Conservation (phyloP, 1,140 invertebrate genomes). For the Nylanderia fulva region DNA sequence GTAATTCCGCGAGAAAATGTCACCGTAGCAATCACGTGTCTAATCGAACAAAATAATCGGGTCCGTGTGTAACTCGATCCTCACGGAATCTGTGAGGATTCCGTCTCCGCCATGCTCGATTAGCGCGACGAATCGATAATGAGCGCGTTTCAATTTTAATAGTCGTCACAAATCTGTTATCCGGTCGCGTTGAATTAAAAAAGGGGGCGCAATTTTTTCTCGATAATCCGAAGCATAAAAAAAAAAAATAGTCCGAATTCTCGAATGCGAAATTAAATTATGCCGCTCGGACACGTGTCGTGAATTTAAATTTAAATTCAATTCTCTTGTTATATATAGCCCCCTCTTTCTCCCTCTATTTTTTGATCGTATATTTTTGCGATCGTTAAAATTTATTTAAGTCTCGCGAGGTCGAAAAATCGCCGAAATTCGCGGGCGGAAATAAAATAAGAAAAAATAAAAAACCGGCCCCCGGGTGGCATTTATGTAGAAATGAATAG, state of each 20-base stretch:
- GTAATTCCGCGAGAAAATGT: slow-evolving; percentile 27
- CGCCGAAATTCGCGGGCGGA: background rate
- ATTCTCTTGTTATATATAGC: too few species aligned
- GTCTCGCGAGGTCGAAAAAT: background rate
- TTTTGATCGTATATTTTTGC: slow-evolving; percentile 53
- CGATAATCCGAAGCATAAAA: background rate
- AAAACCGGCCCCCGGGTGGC: too few species aligned
- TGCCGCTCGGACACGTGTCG: slow-evolving; percentile 43
- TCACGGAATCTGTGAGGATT: slow-evolving; percentile 28
- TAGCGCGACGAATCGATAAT: slow-evolving; percentile 54
- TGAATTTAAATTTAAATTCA: slow-evolving; percentile 65
- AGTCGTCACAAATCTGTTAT: slow-evolving; percentile 50
- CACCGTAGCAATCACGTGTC: slow-evolving; percentile 37
- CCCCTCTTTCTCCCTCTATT: too few species aligned
- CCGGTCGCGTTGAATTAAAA: background rate
- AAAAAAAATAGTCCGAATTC: too few species aligned
- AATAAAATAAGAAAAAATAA: too few species aligned
- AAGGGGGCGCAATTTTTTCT: background rate
- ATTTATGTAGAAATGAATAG: too few species aligned
- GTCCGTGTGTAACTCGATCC: slow-evolving; percentile 34
- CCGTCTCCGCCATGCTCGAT: slow-evolving; percentile 25
- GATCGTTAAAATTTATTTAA: too few species aligned
- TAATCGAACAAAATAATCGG: slow-evolving; percentile 57
- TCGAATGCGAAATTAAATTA: too few species aligned
- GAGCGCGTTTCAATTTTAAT: slow-evolving; percentile 57